Evolutionary conservation across 2,113 vertebrate species (phyloP), one percentile per base, ranked within the genome.

Genomic region (Cynoglossus semilaevis): DNA sequence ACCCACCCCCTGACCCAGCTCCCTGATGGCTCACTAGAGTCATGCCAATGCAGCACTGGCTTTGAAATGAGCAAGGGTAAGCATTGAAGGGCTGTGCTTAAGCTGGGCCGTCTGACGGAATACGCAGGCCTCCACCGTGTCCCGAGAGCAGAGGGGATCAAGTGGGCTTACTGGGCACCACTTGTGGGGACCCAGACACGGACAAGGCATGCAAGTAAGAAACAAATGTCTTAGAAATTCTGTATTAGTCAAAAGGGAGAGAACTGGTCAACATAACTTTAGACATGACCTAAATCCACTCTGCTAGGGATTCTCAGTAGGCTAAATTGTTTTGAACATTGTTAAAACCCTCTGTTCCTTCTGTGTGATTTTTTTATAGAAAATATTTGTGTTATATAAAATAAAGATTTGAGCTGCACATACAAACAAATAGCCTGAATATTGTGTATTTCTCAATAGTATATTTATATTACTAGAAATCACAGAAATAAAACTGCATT

Each of bases 91-190:
- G 84, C 81, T 76, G 67, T 80, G 79, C 71, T 81, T 68, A 85
- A 71, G 78, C 61, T 19, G 76, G 44, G 79, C 72, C 47, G 59
- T 76, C 85, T 84, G 82, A 84, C 65, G 53, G 81, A 41, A 86
- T 82, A 89, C 88, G 86, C 86, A 79, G 82, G 81, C 79, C 85
- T 61, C 61, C 51, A 69, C 79, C 85, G 87, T 60, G 72, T 86
- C 79, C 64, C 10, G 85, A 89, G 88, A 89, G 85, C 82, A 80
- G 82, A 70, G 38, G 82, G 88, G 88, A 90, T 90, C 88, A 90
- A 80, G 64, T 64, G 7, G 74, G 86, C 86, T 90, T 91, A 89
- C 74, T 74, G 75, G 81, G 63, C 79, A 68, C 72, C 78, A 84
- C 85, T 77, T 70, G 70, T 17, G 72, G 74, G 76, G 68, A 52